phyloP scores from a whole-genome alignment of 2,797 vertebrate genomes.

The Triplophysa bombifrons region DNA sequence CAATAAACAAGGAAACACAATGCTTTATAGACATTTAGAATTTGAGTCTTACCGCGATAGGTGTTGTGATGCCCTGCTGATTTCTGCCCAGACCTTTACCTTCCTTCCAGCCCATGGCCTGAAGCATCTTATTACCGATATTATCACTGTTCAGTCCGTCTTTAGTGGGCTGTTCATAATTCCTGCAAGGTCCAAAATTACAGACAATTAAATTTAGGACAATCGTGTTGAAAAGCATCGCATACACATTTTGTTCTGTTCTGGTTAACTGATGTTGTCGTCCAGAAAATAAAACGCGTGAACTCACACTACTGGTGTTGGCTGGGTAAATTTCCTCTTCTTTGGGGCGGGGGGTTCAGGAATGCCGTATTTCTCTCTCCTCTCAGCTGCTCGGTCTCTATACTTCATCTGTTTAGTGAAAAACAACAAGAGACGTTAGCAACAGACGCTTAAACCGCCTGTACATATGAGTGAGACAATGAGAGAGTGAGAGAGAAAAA shows the following conservation, averaged over 20 bases:
- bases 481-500: no score
- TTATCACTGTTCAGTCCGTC: constrained; percentile 97
- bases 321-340: constrained; percentile 92
- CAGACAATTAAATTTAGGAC: neutral
- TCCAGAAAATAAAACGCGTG: neutral
- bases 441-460: neutral
- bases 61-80: constrained; percentile 96
- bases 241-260: neutral
- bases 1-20: neutral
- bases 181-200: constrained; percentile 72
- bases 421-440: neutral
- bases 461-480: neutral
- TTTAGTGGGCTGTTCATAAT: constrained; percentile 98
- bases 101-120: constrained; percentile 99
- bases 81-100: constrained; percentile 95
- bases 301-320: constrained; percentile 86
- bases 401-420: constrained; percentile 86
- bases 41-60: constrained; percentile 85
- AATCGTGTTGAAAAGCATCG: neutral
- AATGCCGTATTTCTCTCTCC: constrained; percentile 96
- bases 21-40: neutral
- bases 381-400: constrained; percentile 94
- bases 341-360: constrained; percentile 95
- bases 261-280: no score
- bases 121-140: constrained; percentile 99